A percentile compares a stretch with the other conserved stretches of the same genome.
Conservation (phyloP, 2,113 vertebrate genomes). For the Brachirus orientalis region DNA sequence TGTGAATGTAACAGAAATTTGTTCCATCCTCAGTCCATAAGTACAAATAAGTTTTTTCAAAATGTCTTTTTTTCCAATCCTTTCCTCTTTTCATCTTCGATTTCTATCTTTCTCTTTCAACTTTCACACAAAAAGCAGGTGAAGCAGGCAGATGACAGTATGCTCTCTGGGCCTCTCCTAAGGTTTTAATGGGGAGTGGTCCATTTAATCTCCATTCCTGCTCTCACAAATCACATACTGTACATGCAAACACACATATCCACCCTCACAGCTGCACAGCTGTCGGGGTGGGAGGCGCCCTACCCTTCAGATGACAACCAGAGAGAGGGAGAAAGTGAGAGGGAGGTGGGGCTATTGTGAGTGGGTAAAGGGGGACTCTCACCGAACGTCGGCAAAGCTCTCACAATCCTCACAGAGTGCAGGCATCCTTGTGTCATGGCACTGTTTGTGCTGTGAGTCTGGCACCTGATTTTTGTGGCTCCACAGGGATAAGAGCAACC, state of each 20-base stretch:
- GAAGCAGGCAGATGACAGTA: constrained; percentile 23
- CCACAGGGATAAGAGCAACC: constrained; percentile 20
- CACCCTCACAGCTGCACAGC: constrained; percentile 37
- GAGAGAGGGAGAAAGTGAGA: constrained; percentile 35
- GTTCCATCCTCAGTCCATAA: too few relatives aligned
- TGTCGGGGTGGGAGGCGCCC: constrained; percentile 77
- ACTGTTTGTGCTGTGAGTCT: constrained; percentile 6
- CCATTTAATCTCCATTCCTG: constrained; percentile 22
- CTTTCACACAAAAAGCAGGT: constrained; percentile 38
- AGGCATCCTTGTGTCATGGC: constrained; percentile 41
- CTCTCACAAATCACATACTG: constrained; percentile 46
- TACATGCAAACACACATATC: constrained; percentile 18
- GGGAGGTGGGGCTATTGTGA: constrained; percentile 52
- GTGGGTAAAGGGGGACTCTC: constrained; percentile 51
- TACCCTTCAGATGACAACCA: constrained; percentile 54
- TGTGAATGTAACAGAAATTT: too few relatives aligned
- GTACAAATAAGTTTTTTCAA: too few relatives aligned
- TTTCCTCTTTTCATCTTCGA: too few relatives aligned
- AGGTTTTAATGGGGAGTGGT: constrained; percentile 61
- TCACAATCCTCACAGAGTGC: constrained; percentile 6
- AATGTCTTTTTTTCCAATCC: too few relatives aligned
- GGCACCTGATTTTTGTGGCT: constrained; percentile 22
- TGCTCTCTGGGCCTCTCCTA: constrained; percentile 23
- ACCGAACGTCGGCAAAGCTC: constrained; percentile 39
- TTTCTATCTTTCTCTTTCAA: too few relatives aligned